phyloP scores from a whole-genome alignment of 2,113 vertebrate genomes.

The Corydoras sp. region DNA sequence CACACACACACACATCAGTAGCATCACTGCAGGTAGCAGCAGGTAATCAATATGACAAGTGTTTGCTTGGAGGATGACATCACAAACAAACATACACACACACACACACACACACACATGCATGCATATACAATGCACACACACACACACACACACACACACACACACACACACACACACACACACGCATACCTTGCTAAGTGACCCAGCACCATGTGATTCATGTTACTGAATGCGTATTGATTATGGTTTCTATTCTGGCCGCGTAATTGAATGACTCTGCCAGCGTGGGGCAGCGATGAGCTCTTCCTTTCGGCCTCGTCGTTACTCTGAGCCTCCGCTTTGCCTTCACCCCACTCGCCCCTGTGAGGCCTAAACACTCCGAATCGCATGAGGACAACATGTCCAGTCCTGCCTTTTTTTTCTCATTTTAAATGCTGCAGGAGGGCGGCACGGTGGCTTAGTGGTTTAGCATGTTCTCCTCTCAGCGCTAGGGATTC shows the following conservation, averaged over 20 bases:
- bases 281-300: neutral
- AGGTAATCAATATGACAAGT: slow-evolving; percentile 30
- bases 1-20: neutral
- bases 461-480: too few relatives aligned
- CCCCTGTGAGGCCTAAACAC: too few relatives aligned
- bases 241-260: slow-evolving; percentile 29
- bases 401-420: too few relatives aligned
- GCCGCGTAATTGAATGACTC: slow-evolving; percentile 26
- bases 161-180: neutral
- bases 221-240: slow-evolving; percentile 18
- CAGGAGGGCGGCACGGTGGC: too few relatives aligned
- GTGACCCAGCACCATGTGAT: neutral
- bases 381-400: too few relatives aligned
- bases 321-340: neutral
- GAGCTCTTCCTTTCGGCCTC: neutral
- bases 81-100: slow-evolving; percentile 1
- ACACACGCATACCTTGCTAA: slow-evolving; percentile 3
- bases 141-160: too few relatives aligned
- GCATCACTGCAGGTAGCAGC: slow-evolving; percentile 18
- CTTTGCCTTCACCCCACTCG: slow-evolving; percentile 7
- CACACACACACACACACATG: neutral
- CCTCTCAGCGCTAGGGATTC: too few relatives aligned
- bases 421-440: too few relatives aligned
- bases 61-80: slow-evolving; percentile 20
- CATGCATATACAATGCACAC: too few relatives aligned